Conservation (phyloP, 30 jellyfish, hydroid and myxozoan genomes). For the Cassiopea xamachana region DNA sequence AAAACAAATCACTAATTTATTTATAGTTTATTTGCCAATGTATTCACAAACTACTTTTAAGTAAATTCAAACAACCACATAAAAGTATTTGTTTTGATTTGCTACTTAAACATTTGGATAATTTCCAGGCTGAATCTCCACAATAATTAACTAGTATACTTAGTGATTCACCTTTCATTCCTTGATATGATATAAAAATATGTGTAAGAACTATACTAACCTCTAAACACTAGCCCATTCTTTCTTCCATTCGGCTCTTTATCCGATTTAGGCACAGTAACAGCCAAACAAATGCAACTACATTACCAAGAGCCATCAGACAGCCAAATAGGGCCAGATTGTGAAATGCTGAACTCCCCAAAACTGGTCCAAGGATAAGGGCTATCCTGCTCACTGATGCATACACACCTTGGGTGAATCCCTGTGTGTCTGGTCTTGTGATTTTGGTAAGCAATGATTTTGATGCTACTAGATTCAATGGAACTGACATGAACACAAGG, state of each 20-base stretch:
- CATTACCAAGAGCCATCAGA: slow-evolving; percentile 79
- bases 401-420: slow-evolving; percentile 95
- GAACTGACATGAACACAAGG: slow-evolving; percentile 90
- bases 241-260: slow-evolving; percentile 23
- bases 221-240: slow-evolving; percentile 3
- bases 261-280: slow-evolving; percentile 80
- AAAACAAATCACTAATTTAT: no score
- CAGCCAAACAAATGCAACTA: slow-evolving; percentile 86
- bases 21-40: no score
- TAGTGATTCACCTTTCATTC: background rate
- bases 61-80: no score
- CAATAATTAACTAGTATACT: background rate
- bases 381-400: slow-evolving; percentile 94
- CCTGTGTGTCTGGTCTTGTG: slow-evolving; percentile 91
- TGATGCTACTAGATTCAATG: slow-evolving; percentile 93
- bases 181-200: background rate
- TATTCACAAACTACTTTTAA: no score
- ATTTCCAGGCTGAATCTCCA: no score
- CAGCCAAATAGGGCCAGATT: slow-evolving; percentile 79
- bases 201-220: background rate
- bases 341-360: slow-evolving; percentile 94
- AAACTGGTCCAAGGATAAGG: slow-evolving; percentile 88
- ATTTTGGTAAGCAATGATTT: slow-evolving; percentile 90
- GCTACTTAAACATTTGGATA: no score
- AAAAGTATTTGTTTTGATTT: no score